phyloP scores from a whole-genome alignment of 1,140 invertebrate species.

The Drosophila mojavensis region DNA sequence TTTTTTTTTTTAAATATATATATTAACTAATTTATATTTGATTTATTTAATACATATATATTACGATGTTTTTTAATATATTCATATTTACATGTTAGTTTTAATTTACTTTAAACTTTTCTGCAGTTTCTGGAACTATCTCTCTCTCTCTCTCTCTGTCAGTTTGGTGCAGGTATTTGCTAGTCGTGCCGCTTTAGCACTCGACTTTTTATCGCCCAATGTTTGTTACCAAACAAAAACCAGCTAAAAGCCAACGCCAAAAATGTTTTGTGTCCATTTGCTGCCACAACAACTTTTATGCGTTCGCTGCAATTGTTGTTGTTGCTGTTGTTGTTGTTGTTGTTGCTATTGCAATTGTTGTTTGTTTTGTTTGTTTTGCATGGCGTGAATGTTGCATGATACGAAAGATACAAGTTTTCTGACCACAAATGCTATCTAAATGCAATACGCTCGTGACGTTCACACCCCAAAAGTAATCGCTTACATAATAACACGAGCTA shows the following conservation, averaged over 20 bases:
- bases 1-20: too few relatives aligned
- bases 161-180: slow-evolving; percentile 6
- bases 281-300: slow-evolving; percentile 29
- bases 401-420: slow-evolving; percentile 26
- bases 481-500: slow-evolving; percentile 14
- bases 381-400: slow-evolving; percentile 46
- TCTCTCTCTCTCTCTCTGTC: background rate
- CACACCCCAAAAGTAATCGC: slow-evolving; percentile 49
- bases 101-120: too few relatives aligned
- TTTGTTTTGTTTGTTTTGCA: slow-evolving; percentile 15
- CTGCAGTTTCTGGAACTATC: too few relatives aligned
- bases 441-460: slow-evolving; percentile 43
- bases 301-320: slow-evolving; percentile 16
- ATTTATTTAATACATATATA: too few relatives aligned
- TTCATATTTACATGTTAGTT: too few relatives aligned
- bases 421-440: slow-evolving; percentile 30
- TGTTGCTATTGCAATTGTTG: too few relatives aligned
- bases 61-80: too few relatives aligned
- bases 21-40: too few relatives aligned
- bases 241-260: slow-evolving; percentile 34
- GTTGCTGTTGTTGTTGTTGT: background rate
- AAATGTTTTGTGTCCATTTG: slow-evolving; percentile 40
- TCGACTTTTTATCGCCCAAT: slow-evolving; percentile 20
- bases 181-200: background rate
- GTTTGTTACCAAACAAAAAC: slow-evolving; percentile 37